Percentiles rank a stretch among this genome's conserved stretches.
phyloP scores from a whole-genome alignment of 2,797 vertebrate species.

The Bradypodion pumilum region DNA sequence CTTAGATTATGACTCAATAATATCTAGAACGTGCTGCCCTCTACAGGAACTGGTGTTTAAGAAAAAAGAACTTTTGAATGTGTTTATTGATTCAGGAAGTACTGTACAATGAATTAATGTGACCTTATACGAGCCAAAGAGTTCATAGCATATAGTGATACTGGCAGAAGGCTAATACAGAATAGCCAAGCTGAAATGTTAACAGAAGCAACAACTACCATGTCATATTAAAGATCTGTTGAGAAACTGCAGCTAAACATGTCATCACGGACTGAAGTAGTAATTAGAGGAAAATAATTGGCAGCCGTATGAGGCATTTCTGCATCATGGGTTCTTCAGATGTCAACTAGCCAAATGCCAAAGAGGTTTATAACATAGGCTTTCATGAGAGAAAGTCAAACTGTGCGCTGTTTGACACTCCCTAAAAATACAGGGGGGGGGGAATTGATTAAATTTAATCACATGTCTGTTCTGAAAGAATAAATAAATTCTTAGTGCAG shows the following conservation, averaged over 20 bases:
- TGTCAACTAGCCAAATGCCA: slow-evolving; percentile 24
- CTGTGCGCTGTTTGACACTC: slow-evolving; percentile 34
- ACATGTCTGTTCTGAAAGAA: background rate
- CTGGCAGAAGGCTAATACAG: background rate
- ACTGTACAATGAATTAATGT: slow-evolving; percentile 41
- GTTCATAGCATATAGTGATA: background rate
- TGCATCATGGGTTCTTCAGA: background rate
- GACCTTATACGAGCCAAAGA: slow-evolving; percentile 28
- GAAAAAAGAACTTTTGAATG: slow-evolving; percentile 61
- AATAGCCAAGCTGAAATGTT: slow-evolving; percentile 19
- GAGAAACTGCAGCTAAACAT: slow-evolving; percentile 18
- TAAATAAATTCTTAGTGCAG: background rate
- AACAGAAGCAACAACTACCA: slow-evolving; percentile 6
- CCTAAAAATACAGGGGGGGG: slow-evolving; percentile 26
- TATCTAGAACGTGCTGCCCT: slow-evolving; percentile 85
- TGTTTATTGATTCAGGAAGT: slow-evolving; percentile 56
- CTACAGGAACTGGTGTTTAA: slow-evolving; percentile 77
- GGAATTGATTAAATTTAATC: slow-evolving; percentile 10
- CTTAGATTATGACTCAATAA: slow-evolving; percentile 74
- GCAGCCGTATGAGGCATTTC: slow-evolving; percentile 14
- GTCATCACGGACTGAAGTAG: background rate
- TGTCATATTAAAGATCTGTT: slow-evolving; percentile 22
- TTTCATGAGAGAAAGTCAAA: slow-evolving; percentile 29
- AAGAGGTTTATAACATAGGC: slow-evolving; percentile 20
- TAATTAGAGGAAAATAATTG: slow-evolving; percentile 36